These are phyloP conservation scores for Zaprionus vittiger DNA, from an alignment of 1,140 invertebrate genomes.

Conservation along the genomic window DNA sequence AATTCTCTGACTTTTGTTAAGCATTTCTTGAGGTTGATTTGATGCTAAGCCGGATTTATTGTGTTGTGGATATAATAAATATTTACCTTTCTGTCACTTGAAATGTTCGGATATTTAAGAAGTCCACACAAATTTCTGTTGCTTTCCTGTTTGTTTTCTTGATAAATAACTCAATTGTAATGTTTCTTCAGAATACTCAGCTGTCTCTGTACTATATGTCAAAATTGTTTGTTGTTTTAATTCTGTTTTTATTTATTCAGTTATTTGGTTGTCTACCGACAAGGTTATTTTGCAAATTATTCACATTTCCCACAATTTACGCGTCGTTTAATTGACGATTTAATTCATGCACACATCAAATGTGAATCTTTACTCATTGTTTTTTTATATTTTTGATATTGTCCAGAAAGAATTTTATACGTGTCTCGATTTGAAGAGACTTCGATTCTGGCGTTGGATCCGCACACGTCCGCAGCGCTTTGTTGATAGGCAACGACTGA, in stretches of 20 bases:
- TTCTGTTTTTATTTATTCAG: not conserved
- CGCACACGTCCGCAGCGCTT: constrained; percentile 65
- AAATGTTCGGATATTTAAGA: not conserved
- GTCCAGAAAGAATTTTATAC: not conserved
- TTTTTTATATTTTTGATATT: not conserved
- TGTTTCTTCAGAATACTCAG: not conserved
- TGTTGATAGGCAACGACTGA: constrained; percentile 80
- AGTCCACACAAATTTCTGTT: not conserved
- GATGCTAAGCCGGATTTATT: constrained; percentile 60
- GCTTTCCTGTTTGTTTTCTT: not conserved
- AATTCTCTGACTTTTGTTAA: constrained; percentile 45
- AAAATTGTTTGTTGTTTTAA: not conserved
- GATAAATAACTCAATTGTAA: not conserved
- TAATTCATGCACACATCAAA: not conserved
- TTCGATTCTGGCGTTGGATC: constrained; percentile 25
- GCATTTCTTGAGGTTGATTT: constrained; percentile 43
- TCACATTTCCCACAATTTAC: constrained; percentile 12
- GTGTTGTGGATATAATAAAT: constrained; percentile 53
- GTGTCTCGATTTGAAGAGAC: not conserved
- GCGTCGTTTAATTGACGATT: constrained; percentile 1
- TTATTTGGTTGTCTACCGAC: not conserved
- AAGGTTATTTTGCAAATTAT: not conserved
- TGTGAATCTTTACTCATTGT: not conserved
- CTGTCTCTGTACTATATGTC: not conserved
- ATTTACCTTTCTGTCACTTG: constrained; percentile 52